A percentile compares a stretch with the other conserved stretches of the same genome.
Conservation (phyloP, 1,140 invertebrate species). For the Heliconius nattereri region DNA sequence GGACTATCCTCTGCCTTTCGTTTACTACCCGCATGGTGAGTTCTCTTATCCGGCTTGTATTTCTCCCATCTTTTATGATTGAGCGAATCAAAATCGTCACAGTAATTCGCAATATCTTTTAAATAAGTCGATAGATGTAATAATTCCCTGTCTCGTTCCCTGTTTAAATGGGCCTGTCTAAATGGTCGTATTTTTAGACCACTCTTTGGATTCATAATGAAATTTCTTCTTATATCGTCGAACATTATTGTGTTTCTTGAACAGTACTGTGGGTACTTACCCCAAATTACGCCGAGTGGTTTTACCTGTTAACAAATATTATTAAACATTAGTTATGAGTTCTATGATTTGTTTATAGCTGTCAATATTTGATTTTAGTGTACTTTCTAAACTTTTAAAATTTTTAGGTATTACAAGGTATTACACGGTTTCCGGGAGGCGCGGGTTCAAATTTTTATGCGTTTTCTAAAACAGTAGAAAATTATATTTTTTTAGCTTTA, state of each 20-base stretch:
- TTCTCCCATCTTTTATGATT: constrained; percentile 97
- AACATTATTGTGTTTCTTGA: constrained; percentile 98
- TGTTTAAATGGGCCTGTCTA: constrained; percentile 93
- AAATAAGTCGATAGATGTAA: constrained; percentile 92
- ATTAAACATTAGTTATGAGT: not conserved
- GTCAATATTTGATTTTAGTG: too few relatives aligned
- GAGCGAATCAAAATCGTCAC: constrained; percentile 90
- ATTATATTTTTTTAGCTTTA: too few relatives aligned
- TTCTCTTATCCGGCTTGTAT: constrained; percentile 83
- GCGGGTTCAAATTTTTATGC: too few relatives aligned
- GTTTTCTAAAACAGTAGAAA: too few relatives aligned
- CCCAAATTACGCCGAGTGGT: constrained; percentile 98
- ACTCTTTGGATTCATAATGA: constrained; percentile 98
- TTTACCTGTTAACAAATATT: constrained; percentile 87
- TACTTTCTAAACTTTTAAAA: too few relatives aligned
- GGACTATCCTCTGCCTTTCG: constrained; percentile 75
- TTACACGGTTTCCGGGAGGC: too few relatives aligned
- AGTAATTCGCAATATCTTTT: constrained; percentile 89
- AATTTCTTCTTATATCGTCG: constrained; percentile 98
- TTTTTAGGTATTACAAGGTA: too few relatives aligned
- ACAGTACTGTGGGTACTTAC: constrained; percentile 93
- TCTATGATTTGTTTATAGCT: too few relatives aligned
- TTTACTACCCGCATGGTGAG: constrained; percentile 70
- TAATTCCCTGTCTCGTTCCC: constrained; percentile 92
- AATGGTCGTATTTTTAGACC: constrained; percentile 95